These are phyloP conservation scores for Gobionotothen gibberifrons DNA, from an alignment of 2,797 vertebrate genomes.

Conservation along the genomic window DNA sequence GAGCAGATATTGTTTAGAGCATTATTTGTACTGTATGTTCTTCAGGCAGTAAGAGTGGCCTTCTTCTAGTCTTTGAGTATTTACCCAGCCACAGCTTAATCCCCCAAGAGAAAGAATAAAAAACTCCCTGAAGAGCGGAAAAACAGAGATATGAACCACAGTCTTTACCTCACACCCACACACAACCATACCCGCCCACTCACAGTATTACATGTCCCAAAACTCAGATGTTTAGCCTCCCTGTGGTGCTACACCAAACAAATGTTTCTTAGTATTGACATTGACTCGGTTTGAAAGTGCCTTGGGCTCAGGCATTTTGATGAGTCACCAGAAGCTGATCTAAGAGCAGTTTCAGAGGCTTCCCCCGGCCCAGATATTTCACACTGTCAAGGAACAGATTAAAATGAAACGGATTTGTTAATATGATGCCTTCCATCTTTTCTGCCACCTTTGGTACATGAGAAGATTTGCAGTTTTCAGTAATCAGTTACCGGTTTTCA, in stretches of 20 bases:
- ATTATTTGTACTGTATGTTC: constrained; percentile 40
- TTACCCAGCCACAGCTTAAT: constrained; percentile 60
- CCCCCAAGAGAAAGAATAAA: constrained; percentile 21
- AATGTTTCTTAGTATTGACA: constrained; percentile 55
- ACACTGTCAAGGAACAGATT: constrained; percentile 64
- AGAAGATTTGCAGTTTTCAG: constrained; percentile 54
- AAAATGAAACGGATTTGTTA: constrained; percentile 64
- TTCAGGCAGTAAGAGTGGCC: constrained; percentile 24
- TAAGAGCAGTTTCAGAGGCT: constrained; percentile 56
- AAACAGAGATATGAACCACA: constrained; percentile 58
- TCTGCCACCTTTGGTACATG: constrained; percentile 42
- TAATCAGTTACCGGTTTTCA: constrained; percentile 28
- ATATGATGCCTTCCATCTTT: constrained; percentile 51
- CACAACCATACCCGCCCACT: constrained; percentile 11
- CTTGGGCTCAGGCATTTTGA: constrained; percentile 34
- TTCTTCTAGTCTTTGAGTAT: constrained; percentile 52
- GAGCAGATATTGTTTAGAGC: constrained; percentile 8
- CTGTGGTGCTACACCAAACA: constrained; percentile 52
- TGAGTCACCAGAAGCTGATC: constrained; percentile 68
- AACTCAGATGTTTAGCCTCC: constrained; percentile 47
- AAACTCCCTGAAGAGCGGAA: constrained; percentile 49
- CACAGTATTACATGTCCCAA: constrained; percentile 8
- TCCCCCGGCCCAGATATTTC: constrained; percentile 63
- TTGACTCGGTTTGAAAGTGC: constrained; percentile 37
- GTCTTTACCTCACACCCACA: constrained; percentile 47